Base-by-base conservation (phyloP, 2,888 invertebrate species). In the Drosophila anomalipes region DNA sequence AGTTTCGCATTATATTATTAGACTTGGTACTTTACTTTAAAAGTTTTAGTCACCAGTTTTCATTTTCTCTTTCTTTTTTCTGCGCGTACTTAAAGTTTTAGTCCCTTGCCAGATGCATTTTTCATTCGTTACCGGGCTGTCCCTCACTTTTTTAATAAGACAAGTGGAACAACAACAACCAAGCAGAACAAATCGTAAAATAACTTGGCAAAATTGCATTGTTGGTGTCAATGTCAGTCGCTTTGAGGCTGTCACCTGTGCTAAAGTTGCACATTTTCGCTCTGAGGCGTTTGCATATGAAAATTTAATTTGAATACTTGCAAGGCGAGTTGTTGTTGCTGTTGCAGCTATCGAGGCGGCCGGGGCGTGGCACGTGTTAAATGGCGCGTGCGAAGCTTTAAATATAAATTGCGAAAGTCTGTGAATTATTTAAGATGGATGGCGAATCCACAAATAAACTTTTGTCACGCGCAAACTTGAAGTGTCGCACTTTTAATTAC, bases 401-500 rank as follows among this genome's bases (percentile, higher is more conserved):
- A 75, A 71, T 82, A 77, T 77, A 68, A 74, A 69, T 77, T 72
- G 47, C 26, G 47, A 54, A 65, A 54, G 53, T 64, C 51, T 41
- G 16, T 39, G 35, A 63, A 37, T 63, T 49, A 53, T 56, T 68
- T 35, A 52, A 58, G 59, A 54, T 22, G 32, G 44, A 54, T 39
- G 22, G 54, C 33, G 54, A 73, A 61, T 73, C 68, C 77, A 66
- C 77, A 78, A 82, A 71, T 77, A 88, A 86, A 89, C 77, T 89
- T 86, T 86, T 81, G 87, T 82, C 83, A 76, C 77, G 77, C 82
- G 80, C 72, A 75, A 86, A 86, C 80, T 86, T 82, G 72, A 83
- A 89, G 86, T 86, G 87, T 81, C 86, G 85, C 89, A 86, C 81
- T 86, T 86, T 86, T 86, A 86, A 86, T 86, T 86, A 86, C 86